phyloP scores from a whole-genome alignment of 2,888 invertebrate genomes.

The Tetrapedia diversipes region DNA sequence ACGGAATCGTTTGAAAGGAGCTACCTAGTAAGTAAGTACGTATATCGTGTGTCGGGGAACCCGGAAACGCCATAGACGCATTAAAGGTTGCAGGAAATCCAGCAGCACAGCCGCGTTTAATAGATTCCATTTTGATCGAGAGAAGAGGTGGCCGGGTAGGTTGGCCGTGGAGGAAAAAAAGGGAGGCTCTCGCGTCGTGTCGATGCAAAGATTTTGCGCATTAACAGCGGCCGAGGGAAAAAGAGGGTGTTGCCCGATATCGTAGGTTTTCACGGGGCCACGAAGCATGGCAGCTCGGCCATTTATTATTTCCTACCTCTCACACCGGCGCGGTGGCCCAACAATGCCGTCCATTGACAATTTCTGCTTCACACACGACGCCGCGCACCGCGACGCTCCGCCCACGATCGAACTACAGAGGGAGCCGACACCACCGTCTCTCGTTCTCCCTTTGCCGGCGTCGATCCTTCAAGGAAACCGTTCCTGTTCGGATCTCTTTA shows the following conservation, averaged over 20 bases:
- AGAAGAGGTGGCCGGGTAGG: slow-evolving; percentile 50
- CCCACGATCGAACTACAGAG: slow-evolving; percentile 81
- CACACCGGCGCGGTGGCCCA: slow-evolving; percentile 60
- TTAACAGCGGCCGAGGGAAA: slow-evolving; percentile 59
- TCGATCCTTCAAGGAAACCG: slow-evolving; percentile 47
- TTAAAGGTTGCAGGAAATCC: slow-evolving; percentile 2
- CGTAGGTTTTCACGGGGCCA: slow-evolving; percentile 51
- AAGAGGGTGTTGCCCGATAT: slow-evolving; percentile 64
- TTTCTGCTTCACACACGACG: slow-evolving; percentile 79
- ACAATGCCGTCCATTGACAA: slow-evolving; percentile 81
- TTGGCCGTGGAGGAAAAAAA: slow-evolving; percentile 51
- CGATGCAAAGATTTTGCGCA: slow-evolving; percentile 64
- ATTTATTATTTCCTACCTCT: slow-evolving; percentile 77
- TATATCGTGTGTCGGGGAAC: neutral
- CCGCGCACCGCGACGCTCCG: slow-evolving; percentile 80
- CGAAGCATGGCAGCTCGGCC: slow-evolving; percentile 70
- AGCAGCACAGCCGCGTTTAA: slow-evolving; percentile 23
- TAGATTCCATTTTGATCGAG: slow-evolving; percentile 52
- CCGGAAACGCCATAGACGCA: slow-evolving; percentile 7
- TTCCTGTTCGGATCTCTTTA: neutral
- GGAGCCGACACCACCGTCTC: slow-evolving; percentile 66
- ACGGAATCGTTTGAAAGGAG: neutral
- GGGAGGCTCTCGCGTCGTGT: slow-evolving; percentile 33
- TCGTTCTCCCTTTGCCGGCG: slow-evolving; percentile 29
- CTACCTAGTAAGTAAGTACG: neutral